Evolutionary conservation across 2,113 vertebrate genomes (phyloP), one percentile per base, ranked within the genome.

Genomic region (Piliocolobus tephrosceles): DNA sequence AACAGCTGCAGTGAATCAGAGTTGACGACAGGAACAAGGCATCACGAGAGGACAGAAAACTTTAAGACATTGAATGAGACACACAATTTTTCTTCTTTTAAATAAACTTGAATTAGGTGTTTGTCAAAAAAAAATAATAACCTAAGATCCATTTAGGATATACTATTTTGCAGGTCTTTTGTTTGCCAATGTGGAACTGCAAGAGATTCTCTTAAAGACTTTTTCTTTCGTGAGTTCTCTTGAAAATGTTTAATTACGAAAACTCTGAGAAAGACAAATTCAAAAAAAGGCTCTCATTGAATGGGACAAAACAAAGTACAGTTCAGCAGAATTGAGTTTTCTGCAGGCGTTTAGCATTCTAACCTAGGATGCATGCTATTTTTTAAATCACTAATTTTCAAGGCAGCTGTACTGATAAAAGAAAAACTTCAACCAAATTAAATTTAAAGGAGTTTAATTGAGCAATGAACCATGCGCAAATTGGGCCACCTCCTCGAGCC

Each of bases 1-100:
- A 98, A 94, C 97, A 98, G 95, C 97, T 96, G 95, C 89, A 61
- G 81, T 80, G 72, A 95, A 43, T 64, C 38, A 95, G 50, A 64
- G 55, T 64, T 93, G 68, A 73, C 58, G 72, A 90, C 45, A 97
- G 88, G 95, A 95, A 96, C 55, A 72, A 91, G 81, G 87, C 57
- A 66, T 94, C 86, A 82, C 55, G 25, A 86, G 79, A 83, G n/a
- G 20, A 35, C 27, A 91, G 40, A 86, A 94, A 95, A 68, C 18
- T 57, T 87, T 79, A 61, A 95, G 66, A 92, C 23, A 43, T n/a
- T 58, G 75, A 68, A 58, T 55, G 30, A 82, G 72, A 83, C 9
- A 61, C 82, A 40, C 47, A 72, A 17, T 3, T 55, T 85, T 80
- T 73, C 47, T 64, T 30, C 43, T 79, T 93, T 93, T 52, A 52